A percentile compares a stretch with the other conserved stretches of the same genome.
Conservation (phyloP, 2,113 vertebrate species). For the Elaphurus davidianus region DNA sequence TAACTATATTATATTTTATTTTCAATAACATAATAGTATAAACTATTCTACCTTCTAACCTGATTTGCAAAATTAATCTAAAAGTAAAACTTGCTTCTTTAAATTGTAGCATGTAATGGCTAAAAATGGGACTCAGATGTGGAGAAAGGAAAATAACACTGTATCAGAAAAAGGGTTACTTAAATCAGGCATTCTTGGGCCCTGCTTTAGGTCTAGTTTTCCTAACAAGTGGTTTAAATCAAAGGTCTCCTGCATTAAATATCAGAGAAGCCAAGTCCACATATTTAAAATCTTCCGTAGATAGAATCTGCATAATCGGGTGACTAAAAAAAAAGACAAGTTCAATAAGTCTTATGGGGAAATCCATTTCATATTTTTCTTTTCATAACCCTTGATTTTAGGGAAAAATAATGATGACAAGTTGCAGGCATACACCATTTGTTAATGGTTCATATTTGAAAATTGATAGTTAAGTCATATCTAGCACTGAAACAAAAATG, state of each 20-base stretch:
- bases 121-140: background rate
- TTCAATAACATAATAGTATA: conserved; percentile 8
- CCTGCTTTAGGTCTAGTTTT: conserved; percentile 7
- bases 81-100: conserved; percentile 1
- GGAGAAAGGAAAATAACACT: background rate
- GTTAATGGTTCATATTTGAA: conserved; percentile 40
- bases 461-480: conserved; percentile 52
- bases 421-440: conserved; percentile 33
- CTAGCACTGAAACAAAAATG: conserved; percentile 47
- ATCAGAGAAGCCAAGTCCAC: background rate
- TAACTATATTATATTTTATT: conserved; percentile 12
- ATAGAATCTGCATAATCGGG: background rate
- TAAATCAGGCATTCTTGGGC: background rate
- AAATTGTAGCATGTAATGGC: background rate
- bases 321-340: background rate
- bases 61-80: conserved; percentile 7
- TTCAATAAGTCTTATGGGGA: background rate
- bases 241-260: background rate
- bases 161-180: background rate
- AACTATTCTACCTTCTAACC: background rate
- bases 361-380: conserved; percentile 19
- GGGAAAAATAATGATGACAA: conserved; percentile 3
- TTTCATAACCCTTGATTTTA: background rate
- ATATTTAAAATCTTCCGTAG: background rate
- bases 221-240: background rate